phyloP scores from a whole-genome alignment of 2,888 invertebrate genomes.

The Eupsilia transversa region DNA sequence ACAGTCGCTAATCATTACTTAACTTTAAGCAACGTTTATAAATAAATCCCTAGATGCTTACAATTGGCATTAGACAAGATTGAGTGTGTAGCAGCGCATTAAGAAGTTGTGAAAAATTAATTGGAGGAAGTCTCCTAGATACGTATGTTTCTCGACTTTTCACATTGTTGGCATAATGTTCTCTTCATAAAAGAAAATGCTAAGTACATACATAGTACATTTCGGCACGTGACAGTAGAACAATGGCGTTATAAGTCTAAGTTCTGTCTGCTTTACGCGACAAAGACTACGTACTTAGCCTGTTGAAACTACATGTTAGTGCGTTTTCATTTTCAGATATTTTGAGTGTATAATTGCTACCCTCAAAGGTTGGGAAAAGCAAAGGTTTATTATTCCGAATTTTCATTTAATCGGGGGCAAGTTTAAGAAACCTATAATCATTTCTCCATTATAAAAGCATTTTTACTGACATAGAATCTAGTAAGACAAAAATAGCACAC shows the following conservation, averaged over 20 bases:
- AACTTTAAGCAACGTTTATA: too few relatives aligned
- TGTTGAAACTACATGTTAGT: slow-evolving; percentile 1
- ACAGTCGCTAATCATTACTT: too few relatives aligned
- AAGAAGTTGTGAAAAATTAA: slow-evolving; percentile 76
- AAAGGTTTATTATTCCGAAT: not conserved
- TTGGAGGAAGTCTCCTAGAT: slow-evolving; percentile 68
- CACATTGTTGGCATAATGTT: slow-evolving; percentile 69
- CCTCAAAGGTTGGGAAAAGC: not conserved
- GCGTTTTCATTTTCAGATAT: not conserved
- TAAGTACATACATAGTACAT: slow-evolving; percentile 52
- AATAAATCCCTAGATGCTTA: too few relatives aligned
- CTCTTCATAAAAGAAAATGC: slow-evolving; percentile 45
- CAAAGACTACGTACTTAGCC: not conserved
- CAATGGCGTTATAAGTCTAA: slow-evolving; percentile 19
- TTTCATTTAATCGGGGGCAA: not conserved
- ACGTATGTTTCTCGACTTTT: slow-evolving; percentile 71
- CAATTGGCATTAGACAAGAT: not conserved
- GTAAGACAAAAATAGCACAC: too few relatives aligned
- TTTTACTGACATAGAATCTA: too few relatives aligned
- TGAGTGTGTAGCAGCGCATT: not conserved
- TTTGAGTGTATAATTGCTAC: not conserved
- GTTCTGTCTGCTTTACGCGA: not conserved
- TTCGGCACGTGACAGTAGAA: slow-evolving; percentile 18
- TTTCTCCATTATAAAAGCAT: not conserved
- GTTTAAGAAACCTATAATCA: not conserved